Base-by-base conservation (phyloP, 35 echinoderm and acorn worm genomes). In the Chiridota heheva region DNA sequence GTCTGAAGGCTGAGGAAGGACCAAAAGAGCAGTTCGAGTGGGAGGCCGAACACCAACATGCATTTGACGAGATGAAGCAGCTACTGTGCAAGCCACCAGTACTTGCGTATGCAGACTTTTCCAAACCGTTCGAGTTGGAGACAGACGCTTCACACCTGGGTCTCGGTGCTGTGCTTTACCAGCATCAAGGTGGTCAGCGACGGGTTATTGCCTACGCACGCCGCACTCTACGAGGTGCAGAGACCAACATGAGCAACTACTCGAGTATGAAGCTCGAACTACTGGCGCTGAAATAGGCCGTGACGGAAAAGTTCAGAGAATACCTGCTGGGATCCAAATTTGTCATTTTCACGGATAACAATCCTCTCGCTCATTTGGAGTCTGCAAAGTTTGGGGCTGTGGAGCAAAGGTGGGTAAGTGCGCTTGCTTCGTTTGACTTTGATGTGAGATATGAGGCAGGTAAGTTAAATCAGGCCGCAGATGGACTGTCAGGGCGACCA, bases 241-340 rank as follows among this genome's bases (percentile, higher is more conserved):
- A 74, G 46, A 66, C 45, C 44, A 84, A 83, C 33, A 90, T 89
- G 76, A 2, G 63, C 5, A 28, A 53, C 12, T 89, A 90, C 53
- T 73, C 78, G 31, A 67, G 69, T 60, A 83, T 82, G 53, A 91
- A 91, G 82, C 65, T 91, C 37, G 89, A 91, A 57, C 36, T 91
- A 2, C 60, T 92, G 1, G 89, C 59, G 7, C 28, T 92, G 65
- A 92, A 92, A 37, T 86, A 83, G 83, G 74, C 82, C 17, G 63
- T 92, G 8, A 65, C 76, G 12, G 81, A 92, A 26, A 92, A 87
- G 44, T 92, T 92, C 42, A 27, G 76, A 18, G 90, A 92, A 1
- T 82, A 87, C 48, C 77, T 92, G 5, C 17, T 87, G n/a, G 90
- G 90, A 31, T 76, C 25, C 36, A 76, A 64, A 20, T 90, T 90